These are phyloP conservation scores for Mustelus asterias DNA, from an alignment of 2,113 vertebrate species.

Conservation along the genomic window DNA sequence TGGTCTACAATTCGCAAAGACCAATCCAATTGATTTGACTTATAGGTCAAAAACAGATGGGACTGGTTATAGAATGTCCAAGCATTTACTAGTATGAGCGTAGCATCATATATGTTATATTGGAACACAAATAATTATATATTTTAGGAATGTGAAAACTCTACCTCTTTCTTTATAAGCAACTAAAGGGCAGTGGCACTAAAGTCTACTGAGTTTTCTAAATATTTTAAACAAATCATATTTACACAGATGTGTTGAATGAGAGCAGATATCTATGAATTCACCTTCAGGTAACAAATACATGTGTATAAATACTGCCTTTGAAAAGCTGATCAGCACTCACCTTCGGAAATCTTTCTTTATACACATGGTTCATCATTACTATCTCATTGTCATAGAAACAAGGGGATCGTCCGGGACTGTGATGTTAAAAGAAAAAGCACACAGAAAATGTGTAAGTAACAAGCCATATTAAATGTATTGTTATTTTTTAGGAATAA, in stretches of 20 bases:
- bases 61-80: background rate
- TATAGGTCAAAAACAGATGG: background rate
- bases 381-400: slow-evolving; percentile 96
- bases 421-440: slow-evolving; percentile 46
- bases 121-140: background rate
- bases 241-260: background rate
- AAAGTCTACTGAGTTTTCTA: background rate
- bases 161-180: background rate
- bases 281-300: background rate
- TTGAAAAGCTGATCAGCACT: slow-evolving; percentile 44
- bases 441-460: background rate
- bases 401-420: slow-evolving; percentile 87
- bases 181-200: background rate
- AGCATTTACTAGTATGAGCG: background rate
- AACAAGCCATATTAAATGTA: background rate
- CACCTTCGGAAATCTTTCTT: slow-evolving; percentile 98
- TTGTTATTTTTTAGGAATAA: slow-evolving; percentile 16
- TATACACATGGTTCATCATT: slow-evolving; percentile 99
- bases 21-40: background rate
- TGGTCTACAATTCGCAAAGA: background rate
- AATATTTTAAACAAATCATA: background rate
- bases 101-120: background rate
- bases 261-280: background rate
- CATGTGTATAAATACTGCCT: background rate
- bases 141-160: background rate